Conservation (phyloP, 2,888 invertebrate species). For the Cosmia pyralina region DNA sequence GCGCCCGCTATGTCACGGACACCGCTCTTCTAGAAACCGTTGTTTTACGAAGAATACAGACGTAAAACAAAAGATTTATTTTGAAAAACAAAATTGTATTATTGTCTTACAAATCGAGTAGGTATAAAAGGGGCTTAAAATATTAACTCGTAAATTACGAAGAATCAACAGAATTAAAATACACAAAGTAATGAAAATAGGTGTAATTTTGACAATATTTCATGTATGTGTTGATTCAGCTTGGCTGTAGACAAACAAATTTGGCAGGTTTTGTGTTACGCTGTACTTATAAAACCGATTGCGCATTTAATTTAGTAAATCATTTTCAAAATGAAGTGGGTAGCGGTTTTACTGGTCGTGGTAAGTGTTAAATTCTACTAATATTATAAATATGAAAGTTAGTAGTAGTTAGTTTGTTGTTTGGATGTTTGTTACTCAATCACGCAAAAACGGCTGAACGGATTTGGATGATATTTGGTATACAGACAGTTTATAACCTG, state of each 20-base stretch:
- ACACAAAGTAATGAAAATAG: constrained; percentile 11
- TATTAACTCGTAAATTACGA: constrained; percentile 9
- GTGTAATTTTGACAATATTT: constrained; percentile 28
- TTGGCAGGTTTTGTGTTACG: background rate
- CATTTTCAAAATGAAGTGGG: constrained; percentile 49
- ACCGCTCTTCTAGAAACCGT: no score
- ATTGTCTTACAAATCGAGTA: background rate
- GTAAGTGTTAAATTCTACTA: constrained; percentile 44
- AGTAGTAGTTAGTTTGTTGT: no score
- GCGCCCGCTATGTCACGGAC: no score
- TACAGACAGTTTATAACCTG: no score
- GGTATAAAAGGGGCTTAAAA: constrained; percentile 12
- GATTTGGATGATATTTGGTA: no score
- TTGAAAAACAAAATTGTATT: background rate
- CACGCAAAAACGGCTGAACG: no score
- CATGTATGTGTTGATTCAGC: constrained; percentile 36
- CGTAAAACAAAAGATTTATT: constrained; percentile 1
- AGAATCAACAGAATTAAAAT: constrained; percentile 7
- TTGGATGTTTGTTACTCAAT: no score
- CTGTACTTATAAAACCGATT: constrained; percentile 42
- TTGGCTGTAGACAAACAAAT: constrained; percentile 22
- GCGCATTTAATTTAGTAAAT: constrained; percentile 10
- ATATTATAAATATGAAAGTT: no score
- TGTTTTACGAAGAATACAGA: no score
- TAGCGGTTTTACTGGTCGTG: constrained; percentile 30